phyloP scores from a whole-genome alignment of 2,888 invertebrate genomes.

The Eupsilia transversa region DNA sequence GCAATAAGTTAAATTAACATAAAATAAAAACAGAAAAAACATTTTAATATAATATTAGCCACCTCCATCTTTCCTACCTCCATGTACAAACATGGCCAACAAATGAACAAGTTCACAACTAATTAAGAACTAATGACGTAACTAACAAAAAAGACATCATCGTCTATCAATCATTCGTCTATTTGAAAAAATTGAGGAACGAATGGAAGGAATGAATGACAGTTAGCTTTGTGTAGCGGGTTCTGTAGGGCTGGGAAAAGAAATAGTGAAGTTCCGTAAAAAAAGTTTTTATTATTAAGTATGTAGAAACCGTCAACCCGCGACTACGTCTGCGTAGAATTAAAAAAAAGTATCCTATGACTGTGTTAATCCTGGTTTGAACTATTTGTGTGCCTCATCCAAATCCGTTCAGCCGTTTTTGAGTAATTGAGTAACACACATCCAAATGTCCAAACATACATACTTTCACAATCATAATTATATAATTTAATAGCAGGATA shows the following conservation, averaged over 20 bases:
- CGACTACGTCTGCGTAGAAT: no score
- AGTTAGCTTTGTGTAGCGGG: conserved; percentile 47
- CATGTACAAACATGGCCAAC: conserved; percentile 71
- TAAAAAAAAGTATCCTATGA: no score
- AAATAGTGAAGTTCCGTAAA: background rate
- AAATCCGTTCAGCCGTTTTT: no score
- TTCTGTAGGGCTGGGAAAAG: conserved; percentile 38
- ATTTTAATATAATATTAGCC: conserved; percentile 28
- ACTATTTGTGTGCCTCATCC: no score
- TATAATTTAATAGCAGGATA: no score
- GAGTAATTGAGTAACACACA: no score
- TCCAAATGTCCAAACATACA: no score
- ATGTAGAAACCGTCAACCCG: no score
- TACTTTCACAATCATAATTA: no score
- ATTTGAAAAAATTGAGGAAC: conserved; percentile 80
- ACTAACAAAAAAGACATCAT: conserved; percentile 87
- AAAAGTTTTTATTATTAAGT: background rate
- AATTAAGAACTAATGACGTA: conserved; percentile 88
- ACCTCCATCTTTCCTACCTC: conserved; percentile 36
- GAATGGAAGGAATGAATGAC: conserved; percentile 69
- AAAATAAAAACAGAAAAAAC: background rate
- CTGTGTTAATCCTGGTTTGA: no score
- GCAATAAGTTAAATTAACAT: background rate
- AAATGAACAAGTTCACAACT: conserved; percentile 88
- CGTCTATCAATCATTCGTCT: conserved; percentile 88